A percentile compares a stretch with the other conserved stretches of the same genome.
Conservation (phyloP, 2,113 vertebrate genomes). For the Motacilla tschutschensis region DNA sequence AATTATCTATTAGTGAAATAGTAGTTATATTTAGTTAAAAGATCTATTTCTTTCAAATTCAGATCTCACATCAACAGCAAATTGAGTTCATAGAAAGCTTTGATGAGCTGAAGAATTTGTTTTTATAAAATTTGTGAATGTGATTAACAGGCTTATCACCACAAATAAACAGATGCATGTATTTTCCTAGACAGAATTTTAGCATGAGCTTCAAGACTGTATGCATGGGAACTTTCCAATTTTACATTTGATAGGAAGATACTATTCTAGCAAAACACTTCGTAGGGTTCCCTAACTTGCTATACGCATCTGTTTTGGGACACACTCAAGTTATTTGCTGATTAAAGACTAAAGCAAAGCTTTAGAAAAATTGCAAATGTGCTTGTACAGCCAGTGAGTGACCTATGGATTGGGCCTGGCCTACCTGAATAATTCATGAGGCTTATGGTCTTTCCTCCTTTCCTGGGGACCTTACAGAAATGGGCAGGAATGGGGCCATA, state of each 20-base stretch:
- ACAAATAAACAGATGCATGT: slow-evolving; percentile 30
- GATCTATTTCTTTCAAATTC: slow-evolving; percentile 30
- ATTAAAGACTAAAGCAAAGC: neutral
- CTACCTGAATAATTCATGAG: slow-evolving; percentile 46
- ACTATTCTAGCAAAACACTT: neutral
- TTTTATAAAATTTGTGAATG: slow-evolving; percentile 51
- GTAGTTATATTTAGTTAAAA: slow-evolving; percentile 41
- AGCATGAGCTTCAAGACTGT: neutral
- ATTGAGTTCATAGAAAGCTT: slow-evolving; percentile 31
- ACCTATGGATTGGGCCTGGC: neutral
- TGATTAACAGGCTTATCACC: slow-evolving; percentile 30
- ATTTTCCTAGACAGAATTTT: slow-evolving; percentile 15
- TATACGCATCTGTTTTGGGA: slow-evolving; percentile 25
- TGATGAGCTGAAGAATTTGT: slow-evolving; percentile 55
- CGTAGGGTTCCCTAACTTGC: neutral
- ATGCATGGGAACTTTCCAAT: neutral
- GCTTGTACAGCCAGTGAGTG: neutral
- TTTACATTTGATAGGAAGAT: neutral
- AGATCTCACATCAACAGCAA: slow-evolving; percentile 26
- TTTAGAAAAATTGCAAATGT: slow-evolving; percentile 19
- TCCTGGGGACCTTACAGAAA: slow-evolving; percentile 1
- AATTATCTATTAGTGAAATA: slow-evolving; percentile 20
- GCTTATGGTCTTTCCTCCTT: neutral
- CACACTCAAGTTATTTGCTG: slow-evolving; percentile 12
- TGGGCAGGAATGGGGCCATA: neutral